These are phyloP conservation scores for Teinopalpus imperialis DNA, from an alignment of 2,888 invertebrate genomes.

Conservation along the genomic window DNA sequence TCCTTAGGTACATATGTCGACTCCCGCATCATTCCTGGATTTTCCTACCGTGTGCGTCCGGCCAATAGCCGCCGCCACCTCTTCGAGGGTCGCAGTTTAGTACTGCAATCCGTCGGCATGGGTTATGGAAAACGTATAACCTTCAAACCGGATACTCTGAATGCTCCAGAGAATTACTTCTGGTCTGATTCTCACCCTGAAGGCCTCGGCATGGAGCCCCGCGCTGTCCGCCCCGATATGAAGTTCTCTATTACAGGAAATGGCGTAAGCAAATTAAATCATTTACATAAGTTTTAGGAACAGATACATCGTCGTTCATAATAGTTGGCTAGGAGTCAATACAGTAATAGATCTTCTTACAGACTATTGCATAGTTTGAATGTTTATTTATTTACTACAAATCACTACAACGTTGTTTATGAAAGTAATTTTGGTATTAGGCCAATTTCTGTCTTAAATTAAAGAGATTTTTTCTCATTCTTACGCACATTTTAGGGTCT, in stretches of 20 bases:
- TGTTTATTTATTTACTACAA: constrained; percentile 41
- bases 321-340: constrained; percentile 14
- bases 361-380: constrained; percentile 19
- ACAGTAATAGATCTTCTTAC: constrained; percentile 13
- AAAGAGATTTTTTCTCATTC: neutral
- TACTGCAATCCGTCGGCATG: constrained; percentile 85
- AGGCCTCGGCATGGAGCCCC: constrained; percentile 86
- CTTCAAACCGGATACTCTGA: constrained; percentile 84
- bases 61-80: constrained; percentile 84
- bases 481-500: constrained; percentile 53
- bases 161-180: constrained; percentile 85
- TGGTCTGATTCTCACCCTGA: constrained; percentile 90
- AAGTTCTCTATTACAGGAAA: constrained; percentile 83
- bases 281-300: constrained; percentile 5
- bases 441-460: neutral
- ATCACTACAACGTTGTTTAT: constrained; percentile 32
- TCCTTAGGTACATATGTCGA: constrained; percentile 86
- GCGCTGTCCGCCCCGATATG: constrained; percentile 85
- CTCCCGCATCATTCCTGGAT: constrained; percentile 87
- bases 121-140: constrained; percentile 90
- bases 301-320: no score
- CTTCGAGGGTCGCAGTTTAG: constrained; percentile 84
- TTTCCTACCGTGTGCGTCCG: constrained; percentile 86
- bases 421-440: constrained; percentile 6
- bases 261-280: constrained; percentile 62